Evolutionary conservation across 2,888 invertebrate genomes (phyloP).

Genomic region (Drosophila neotestacea): DNA sequence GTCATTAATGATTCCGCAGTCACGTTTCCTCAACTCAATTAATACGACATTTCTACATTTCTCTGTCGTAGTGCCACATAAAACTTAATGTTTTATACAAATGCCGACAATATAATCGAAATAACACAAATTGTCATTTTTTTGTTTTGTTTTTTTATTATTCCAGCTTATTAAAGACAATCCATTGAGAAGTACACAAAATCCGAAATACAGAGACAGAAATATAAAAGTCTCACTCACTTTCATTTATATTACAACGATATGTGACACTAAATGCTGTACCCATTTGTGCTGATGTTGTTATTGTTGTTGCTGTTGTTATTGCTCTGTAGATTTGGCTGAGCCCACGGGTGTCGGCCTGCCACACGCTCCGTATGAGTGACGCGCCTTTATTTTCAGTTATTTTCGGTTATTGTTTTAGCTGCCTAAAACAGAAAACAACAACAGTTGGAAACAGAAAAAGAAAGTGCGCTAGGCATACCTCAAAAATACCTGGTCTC

Average conservation of each 20-base stretch:
- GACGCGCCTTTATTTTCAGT: slow-evolving; percentile 79
- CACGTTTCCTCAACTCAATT: slow-evolving; percentile 55
- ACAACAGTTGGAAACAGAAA: slow-evolving; percentile 29
- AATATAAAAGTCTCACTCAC: slow-evolving; percentile 62
- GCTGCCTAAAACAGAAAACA: slow-evolving; percentile 49
- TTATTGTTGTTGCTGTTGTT: slow-evolving; percentile 32
- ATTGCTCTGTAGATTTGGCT: slow-evolving; percentile 53
- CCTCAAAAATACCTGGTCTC: slow-evolving; percentile 32
- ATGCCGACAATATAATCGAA: slow-evolving; percentile 65
- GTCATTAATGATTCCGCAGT: slow-evolving; percentile 38
- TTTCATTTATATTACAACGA: slow-evolving; percentile 81
- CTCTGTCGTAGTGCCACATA: slow-evolving; percentile 42
- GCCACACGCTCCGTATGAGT: slow-evolving; percentile 81
- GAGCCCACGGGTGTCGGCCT: slow-evolving; percentile 69
- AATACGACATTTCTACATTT: slow-evolving; percentile 42
- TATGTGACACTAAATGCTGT: slow-evolving; percentile 77
- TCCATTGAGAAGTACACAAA: slow-evolving; percentile 53
- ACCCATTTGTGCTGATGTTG: slow-evolving; percentile 49
- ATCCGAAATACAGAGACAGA: slow-evolving; percentile 10
- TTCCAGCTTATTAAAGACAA: slow-evolving; percentile 71
- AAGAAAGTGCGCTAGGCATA: slow-evolving; percentile 77
- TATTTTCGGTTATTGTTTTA: slow-evolving; percentile 80
- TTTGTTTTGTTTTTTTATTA: slow-evolving; percentile 58
- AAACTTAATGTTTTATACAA: slow-evolving; percentile 44
- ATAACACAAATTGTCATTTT: slow-evolving; percentile 63